Conservation (phyloP, 1,140 invertebrate species). For the Maconellicoccus hirsutus region DNA sequence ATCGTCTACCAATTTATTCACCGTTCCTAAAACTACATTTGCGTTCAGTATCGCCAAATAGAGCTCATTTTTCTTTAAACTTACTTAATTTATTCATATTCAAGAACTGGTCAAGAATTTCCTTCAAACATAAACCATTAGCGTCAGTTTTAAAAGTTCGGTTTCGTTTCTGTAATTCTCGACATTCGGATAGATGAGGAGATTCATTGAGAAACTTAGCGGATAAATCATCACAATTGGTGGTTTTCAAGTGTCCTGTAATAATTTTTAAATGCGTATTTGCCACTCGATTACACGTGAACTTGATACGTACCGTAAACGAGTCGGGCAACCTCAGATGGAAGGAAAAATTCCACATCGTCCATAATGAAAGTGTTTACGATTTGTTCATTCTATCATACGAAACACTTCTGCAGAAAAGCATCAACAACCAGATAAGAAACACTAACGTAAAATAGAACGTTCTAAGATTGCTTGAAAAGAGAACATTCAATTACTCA, state of each 20-base stretch:
- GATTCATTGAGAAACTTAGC: background rate
- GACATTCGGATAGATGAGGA: background rate
- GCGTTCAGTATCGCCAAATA: no score
- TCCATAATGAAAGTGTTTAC: background rate
- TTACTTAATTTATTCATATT: background rate
- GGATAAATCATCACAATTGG: background rate
- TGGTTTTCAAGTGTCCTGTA: background rate
- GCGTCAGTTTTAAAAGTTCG: background rate
- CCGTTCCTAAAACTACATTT: background rate
- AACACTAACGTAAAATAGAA: no score
- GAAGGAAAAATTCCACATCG: background rate
- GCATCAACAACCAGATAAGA: no score
- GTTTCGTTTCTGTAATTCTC: background rate
- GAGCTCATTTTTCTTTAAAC: background rate
- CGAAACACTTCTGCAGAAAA: no score
- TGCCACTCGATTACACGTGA: no score
- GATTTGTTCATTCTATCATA: no score
- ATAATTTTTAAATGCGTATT: background rate
- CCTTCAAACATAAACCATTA: background rate
- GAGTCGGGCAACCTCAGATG: background rate
- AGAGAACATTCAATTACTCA: no score
- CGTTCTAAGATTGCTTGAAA: no score
- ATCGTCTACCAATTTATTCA: background rate
- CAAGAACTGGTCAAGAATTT: background rate
- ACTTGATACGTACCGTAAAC: background rate